These are phyloP conservation scores for Vultur gryphus DNA, from an alignment of 2,797 vertebrate species.

Conservation along the genomic window DNA sequence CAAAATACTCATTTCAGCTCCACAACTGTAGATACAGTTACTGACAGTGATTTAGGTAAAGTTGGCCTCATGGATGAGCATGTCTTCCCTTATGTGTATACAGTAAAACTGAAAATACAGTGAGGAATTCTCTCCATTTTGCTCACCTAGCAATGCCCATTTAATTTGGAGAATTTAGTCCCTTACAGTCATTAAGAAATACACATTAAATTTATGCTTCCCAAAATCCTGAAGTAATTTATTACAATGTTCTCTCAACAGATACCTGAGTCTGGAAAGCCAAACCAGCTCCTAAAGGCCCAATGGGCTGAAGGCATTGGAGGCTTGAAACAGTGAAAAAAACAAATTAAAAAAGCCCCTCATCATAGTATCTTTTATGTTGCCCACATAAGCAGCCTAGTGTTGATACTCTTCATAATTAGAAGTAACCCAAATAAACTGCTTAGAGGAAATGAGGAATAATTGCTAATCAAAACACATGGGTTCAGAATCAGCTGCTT, in stretches of 20 bases:
- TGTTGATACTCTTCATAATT: background rate
- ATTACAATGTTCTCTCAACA: background rate
- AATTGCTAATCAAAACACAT: background rate
- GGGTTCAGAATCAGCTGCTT: background rate
- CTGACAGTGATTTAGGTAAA: background rate
- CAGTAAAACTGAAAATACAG: background rate
- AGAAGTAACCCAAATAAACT: conserved; percentile 3
- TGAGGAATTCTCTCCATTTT: background rate
- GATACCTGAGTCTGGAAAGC: background rate
- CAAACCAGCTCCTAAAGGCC: background rate
- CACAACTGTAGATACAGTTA: background rate
- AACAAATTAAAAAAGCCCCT: background rate
- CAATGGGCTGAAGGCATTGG: background rate
- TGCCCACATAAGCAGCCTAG: background rate
- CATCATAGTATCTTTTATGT: background rate
- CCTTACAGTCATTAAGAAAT: background rate
- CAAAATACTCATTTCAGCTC: background rate
- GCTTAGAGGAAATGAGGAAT: background rate
- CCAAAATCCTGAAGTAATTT: background rate
- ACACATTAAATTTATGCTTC: background rate
- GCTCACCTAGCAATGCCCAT: background rate
- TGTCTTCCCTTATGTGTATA: accelerated
- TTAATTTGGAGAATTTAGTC: background rate
- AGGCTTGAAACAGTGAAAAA: background rate
- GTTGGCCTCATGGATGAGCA: accelerated